Evolutionary conservation across 2,113 vertebrate genomes (phyloP).

Genomic region (Prionailurus viverrinus): DNA sequence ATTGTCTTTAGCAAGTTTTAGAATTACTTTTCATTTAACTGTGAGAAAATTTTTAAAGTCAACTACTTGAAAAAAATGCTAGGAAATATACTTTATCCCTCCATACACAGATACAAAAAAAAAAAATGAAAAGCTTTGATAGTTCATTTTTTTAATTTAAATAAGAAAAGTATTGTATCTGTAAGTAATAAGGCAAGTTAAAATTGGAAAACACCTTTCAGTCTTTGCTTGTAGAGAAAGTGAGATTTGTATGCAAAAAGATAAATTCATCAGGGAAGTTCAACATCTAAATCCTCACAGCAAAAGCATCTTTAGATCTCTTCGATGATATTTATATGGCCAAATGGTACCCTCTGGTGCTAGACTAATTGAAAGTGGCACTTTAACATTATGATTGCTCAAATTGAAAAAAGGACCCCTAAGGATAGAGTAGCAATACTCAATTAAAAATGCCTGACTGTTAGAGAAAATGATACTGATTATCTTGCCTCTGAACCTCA

Average conservation of each 20-base stretch:
- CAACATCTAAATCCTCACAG: neutral
- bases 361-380: conserved; percentile 36
- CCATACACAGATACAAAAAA: neutral
- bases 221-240: neutral
- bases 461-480: conserved; percentile 69
- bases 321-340: neutral
- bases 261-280: neutral
- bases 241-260: neutral
- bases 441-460: conserved; percentile 21
- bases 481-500: conserved; percentile 52
- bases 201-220: conserved; percentile 14
- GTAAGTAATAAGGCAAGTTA: conserved; percentile 9
- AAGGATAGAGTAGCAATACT: conserved; percentile 14
- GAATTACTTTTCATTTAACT: conserved; percentile 53
- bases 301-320: neutral
- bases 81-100: neutral
- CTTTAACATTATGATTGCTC: neutral
- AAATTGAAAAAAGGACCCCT: neutral
- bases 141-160: neutral
- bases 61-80: conserved; percentile 48
- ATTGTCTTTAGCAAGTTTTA: conserved; percentile 12
- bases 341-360: neutral
- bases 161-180: neutral
- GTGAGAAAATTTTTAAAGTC: conserved; percentile 21
- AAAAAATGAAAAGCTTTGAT: neutral